These are phyloP conservation scores for Mesitornis unicolor DNA, from an alignment of 2,113 vertebrate species.

Conservation along the genomic window DNA sequence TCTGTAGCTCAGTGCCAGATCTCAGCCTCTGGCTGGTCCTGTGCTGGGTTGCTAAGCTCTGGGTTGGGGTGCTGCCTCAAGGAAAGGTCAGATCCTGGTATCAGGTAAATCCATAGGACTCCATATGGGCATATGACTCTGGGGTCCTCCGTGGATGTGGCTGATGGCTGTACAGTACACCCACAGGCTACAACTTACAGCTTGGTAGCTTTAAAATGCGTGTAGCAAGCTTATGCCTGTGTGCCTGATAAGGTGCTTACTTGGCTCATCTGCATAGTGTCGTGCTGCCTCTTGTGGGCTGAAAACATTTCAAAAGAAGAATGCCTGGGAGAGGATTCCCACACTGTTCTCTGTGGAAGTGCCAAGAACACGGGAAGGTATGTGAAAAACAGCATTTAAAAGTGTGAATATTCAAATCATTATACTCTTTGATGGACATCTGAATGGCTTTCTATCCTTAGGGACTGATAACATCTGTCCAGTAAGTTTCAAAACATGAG, in stretches of 20 bases:
- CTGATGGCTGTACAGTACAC: neutral
- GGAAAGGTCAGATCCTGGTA: neutral
- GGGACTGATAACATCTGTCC: neutral
- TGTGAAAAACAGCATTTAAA: neutral
- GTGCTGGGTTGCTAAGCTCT: neutral
- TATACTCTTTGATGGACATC: neutral
- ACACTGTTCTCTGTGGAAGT: neutral
- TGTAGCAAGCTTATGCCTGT: neutral
- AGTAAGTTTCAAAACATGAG: neutral
- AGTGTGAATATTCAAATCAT: neutral
- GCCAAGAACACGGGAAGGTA: neutral
- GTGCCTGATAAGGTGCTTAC: neutral
- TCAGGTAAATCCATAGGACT: neutral
- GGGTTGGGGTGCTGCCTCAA: neutral
- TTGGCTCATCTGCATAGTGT: neutral
- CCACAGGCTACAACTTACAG: neutral
- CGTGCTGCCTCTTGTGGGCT: neutral
- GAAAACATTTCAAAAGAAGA: neutral
- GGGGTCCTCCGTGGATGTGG: neutral
- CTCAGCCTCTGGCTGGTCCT: neutral
- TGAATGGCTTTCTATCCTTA: neutral
- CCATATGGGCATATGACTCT: fast-evolving
- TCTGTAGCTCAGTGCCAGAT: neutral
- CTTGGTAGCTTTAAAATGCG: neutral
- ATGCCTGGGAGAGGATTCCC: neutral